Evolutionary conservation across 2,797 vertebrate genomes (phyloP).

Genomic region (Gambusia yucatana): DNA sequence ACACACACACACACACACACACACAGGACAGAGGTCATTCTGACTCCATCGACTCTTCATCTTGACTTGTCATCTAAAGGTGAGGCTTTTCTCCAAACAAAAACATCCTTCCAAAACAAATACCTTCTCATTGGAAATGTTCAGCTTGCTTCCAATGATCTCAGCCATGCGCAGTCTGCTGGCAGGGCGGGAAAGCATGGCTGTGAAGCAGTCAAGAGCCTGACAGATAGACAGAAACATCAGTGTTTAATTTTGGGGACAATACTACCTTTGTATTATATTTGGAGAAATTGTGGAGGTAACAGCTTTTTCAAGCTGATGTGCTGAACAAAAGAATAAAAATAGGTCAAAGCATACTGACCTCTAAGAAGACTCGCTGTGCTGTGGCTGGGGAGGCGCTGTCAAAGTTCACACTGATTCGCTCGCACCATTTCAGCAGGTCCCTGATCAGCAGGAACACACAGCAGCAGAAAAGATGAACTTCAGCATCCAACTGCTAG

Average conservation of each 20-base stretch:
- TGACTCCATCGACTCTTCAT: neutral
- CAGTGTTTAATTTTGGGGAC: neutral
- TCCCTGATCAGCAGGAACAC: slow-evolving; percentile 79
- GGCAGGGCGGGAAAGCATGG: slow-evolving; percentile 87
- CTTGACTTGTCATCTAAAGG: neutral
- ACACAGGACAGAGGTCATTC: neutral
- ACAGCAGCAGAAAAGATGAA: neutral
- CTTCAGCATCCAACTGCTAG: neutral
- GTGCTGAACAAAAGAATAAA: neutral
- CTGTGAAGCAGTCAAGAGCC: slow-evolving; percentile 97
- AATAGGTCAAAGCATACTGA: slow-evolving; percentile 49
- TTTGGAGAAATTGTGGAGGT: neutral
- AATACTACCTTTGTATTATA: neutral
- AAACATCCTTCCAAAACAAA: neutral
- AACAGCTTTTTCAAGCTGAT: neutral
- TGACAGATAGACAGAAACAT: slow-evolving; percentile 49
- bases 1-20: neutral
- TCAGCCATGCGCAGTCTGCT: slow-evolving; percentile 89
- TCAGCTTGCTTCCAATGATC: slow-evolving; percentile 93
- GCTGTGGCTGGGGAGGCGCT: slow-evolving; percentile 83
- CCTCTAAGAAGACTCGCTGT: slow-evolving; percentile 95
- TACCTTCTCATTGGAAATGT: slow-evolving; percentile 96
- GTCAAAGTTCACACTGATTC: slow-evolving; percentile 89
- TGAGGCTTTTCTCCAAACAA: neutral
- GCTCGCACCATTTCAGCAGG: slow-evolving; percentile 95